Evolutionary conservation across 2,888 invertebrate genomes (phyloP).

Genomic region (Agrochola litura): DNA sequence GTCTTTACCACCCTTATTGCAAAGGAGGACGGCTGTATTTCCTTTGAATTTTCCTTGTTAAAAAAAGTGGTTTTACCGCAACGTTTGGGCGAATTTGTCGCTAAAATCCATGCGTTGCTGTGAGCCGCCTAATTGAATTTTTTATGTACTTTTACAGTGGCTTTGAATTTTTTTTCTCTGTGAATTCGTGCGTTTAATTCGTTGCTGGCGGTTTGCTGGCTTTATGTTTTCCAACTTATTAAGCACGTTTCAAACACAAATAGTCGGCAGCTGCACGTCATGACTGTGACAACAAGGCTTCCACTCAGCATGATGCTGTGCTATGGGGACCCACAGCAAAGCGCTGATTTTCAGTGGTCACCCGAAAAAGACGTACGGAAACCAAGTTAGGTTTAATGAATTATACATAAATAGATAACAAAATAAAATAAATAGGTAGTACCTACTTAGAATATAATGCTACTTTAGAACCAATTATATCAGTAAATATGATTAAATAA

Average conservation of each 20-base stretch:
- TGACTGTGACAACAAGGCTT: too few species aligned
- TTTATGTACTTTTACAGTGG: conserved; percentile 75
- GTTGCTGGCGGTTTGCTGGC: conserved; percentile 12
- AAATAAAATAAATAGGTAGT: too few species aligned
- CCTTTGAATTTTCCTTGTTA: conserved; percentile 43
- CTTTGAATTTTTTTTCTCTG: conserved; percentile 58
- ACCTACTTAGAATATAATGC: too few species aligned
- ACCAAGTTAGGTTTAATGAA: too few species aligned
- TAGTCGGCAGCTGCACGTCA: too few species aligned
- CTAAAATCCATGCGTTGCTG: conserved; percentile 77
- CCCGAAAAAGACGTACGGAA: too few species aligned
- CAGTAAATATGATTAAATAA: too few species aligned
- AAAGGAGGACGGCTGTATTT: conserved; percentile 67
- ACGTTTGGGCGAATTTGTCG: conserved; percentile 74
- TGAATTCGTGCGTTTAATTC: conserved; percentile 60
- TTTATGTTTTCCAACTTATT: conserved; percentile 30
- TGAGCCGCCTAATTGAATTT: conserved; percentile 82
- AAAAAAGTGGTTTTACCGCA: conserved; percentile 51
- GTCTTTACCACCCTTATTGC: conserved; percentile 63
- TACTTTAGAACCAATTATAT: too few species aligned
- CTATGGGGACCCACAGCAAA: too few species aligned
- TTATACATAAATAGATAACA: too few species aligned
- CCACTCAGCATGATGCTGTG: too few species aligned
- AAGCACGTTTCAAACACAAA: not conserved
- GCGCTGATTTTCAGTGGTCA: too few species aligned